These are phyloP conservation scores for Bufotes viridis DNA, from an alignment of 2,797 vertebrate species.

Conservation along the genomic window DNA sequence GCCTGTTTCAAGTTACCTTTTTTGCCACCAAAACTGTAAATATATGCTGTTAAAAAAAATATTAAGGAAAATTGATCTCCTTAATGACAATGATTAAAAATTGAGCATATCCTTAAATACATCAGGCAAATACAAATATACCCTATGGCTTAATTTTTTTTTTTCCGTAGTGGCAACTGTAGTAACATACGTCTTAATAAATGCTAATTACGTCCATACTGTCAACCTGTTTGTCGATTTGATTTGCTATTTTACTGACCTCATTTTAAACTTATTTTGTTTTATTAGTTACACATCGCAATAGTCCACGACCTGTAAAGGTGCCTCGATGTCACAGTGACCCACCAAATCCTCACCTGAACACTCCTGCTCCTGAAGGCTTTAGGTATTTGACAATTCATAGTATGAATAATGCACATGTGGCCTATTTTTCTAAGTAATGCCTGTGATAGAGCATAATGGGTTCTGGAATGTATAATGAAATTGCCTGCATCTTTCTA, in stretches of 20 bases:
- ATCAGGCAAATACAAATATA: too few species aligned
- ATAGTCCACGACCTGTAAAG: conserved; percentile 95
- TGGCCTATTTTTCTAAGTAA: neutral
- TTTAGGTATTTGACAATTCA: conserved; percentile 85
- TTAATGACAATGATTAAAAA: neutral
- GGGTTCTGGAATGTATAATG: neutral
- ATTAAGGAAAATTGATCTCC: too few species aligned
- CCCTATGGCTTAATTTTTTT: neutral
- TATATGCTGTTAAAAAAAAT: too few species aligned
- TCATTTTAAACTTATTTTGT: neutral
- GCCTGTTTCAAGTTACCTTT: neutral
- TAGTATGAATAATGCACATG: too few species aligned
- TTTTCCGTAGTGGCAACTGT: neutral
- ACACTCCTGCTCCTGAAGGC: conserved; percentile 91
- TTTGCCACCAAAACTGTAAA: neutral
- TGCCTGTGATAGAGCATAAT: neutral
- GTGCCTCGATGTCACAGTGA: conserved; percentile 97
- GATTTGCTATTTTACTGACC: neutral
- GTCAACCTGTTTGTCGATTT: neutral
- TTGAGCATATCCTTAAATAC: neutral
- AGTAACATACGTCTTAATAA: neutral
- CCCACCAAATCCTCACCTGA: conserved; percentile 94
- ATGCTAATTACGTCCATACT: neutral
- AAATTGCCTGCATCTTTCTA: too few species aligned
- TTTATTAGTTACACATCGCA: conserved; percentile 84